Conservation (phyloP, 2,888 invertebrate species). For the Perizoma flavofasciatum region DNA sequence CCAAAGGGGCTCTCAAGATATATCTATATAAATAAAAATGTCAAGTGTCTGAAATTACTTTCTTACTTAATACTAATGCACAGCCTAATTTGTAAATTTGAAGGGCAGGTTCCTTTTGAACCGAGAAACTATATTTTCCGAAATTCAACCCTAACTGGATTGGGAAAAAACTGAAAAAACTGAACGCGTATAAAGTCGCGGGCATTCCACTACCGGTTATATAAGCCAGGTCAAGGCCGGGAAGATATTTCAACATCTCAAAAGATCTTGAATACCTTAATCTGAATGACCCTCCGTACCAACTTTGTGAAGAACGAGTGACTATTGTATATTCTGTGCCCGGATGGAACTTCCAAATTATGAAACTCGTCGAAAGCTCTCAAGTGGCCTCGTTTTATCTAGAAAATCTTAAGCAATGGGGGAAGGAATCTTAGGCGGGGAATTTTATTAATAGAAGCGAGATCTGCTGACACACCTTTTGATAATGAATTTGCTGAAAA, state of each 20-base stretch:
- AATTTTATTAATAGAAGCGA: constrained; percentile 14
- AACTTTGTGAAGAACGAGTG: constrained; percentile 1
- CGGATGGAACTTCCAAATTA: constrained; percentile 20
- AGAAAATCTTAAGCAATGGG: constrained; percentile 11
- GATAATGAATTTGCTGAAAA: neutral
- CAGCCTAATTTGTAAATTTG: too few relatives aligned
- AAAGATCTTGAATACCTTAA: constrained; percentile 21
- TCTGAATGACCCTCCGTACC: constrained; percentile 15
- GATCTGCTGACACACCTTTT: constrained; percentile 2
- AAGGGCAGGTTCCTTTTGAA: too few relatives aligned
- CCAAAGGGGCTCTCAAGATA: constrained; percentile 5
- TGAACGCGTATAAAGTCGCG: too few relatives aligned
- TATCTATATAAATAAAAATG: neutral
- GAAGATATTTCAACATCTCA: constrained; percentile 14
- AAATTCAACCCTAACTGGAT: too few relatives aligned
- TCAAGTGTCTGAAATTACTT: too few relatives aligned
- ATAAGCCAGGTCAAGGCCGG: constrained; percentile 7
- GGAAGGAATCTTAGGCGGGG: constrained; percentile 5
- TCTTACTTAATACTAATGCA: too few relatives aligned
- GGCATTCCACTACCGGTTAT: too few relatives aligned
- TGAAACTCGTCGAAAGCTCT: constrained; percentile 15
- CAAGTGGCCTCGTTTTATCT: constrained; percentile 18
- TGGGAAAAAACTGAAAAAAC: too few relatives aligned
- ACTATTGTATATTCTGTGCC: constrained; percentile 18
- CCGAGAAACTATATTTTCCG: too few relatives aligned